Evolutionary conservation across 1,140 invertebrate genomes (phyloP), one percentile per base, ranked within the genome.

Genomic region (Chironomus striatipennis): DNA sequence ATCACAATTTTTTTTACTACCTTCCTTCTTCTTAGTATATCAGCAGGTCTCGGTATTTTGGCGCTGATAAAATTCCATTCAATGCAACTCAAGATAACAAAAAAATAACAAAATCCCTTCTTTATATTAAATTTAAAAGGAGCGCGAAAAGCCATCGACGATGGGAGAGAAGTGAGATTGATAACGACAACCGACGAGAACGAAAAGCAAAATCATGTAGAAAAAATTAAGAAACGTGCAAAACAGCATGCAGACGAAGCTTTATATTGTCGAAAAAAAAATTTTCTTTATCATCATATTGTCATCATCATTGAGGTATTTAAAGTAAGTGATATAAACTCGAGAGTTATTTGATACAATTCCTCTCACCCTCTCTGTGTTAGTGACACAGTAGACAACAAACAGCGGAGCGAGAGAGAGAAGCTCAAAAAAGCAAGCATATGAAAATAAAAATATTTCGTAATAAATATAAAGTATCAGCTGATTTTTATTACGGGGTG

Each of bases 201-300:
- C 43, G 15, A 47, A 47, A 47, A 47, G 9, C 43, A 47, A 57
- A 57, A 57, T 57, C 9, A 57, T 57, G 47, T 57, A 57, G 47
- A 57, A 10, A 15, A n/a, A n/a, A 15, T 18, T 10, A 8, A 70
- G 7, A 70, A 70, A 70, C 65, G 65, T 70, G 65, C 65, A 70
- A 8, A 70, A 70, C 65, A 70, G 65, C 65, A 70, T 70, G 65
- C 17, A 70, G n/a, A 70, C 65, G 47, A 57, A 70, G 65, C 17
- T 21, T 18, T 18, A 70, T 57, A 21, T 18, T 21, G 4, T 70
- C 10, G 17, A 70, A 70, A 70, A 18, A 12, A 15, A 57, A 15
- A n/a, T 15, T 34, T 34, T 57, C 12, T 12, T 57, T 57, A 57
- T 57, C 47, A n/a, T 70, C 18, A 5, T 5, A 70, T 15, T 17